These are phyloP conservation scores for Synergus umbraculus DNA, from an alignment of 2,888 invertebrate genomes.

Conservation along the genomic window DNA sequence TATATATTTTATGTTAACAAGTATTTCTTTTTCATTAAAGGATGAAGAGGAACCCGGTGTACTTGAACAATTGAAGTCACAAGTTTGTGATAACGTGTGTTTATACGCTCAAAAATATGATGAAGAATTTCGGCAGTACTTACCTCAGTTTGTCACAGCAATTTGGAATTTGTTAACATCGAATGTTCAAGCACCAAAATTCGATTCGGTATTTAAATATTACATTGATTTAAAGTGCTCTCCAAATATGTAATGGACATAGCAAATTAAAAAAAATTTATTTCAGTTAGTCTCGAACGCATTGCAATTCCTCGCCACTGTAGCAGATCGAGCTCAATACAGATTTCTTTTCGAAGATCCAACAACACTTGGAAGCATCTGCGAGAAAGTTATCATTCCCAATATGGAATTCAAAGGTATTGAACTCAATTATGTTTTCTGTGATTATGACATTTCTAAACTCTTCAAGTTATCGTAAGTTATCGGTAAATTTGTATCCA, in stretches of 20 bases:
- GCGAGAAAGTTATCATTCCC: constrained; percentile 98
- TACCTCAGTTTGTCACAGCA: constrained; percentile 94
- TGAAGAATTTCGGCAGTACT: constrained; percentile 95
- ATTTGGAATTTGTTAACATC: constrained; percentile 94
- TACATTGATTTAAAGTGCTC: too few relatives aligned
- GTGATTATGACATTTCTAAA: background rate
- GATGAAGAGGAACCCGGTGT: constrained; percentile 92
- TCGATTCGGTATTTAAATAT: constrained; percentile 86
- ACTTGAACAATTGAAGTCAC: constrained; percentile 93
- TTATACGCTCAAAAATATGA: constrained; percentile 98
- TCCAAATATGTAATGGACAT: too few relatives aligned
- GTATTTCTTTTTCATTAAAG: constrained; percentile 75
- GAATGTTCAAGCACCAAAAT: constrained; percentile 91
- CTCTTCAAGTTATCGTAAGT: too few relatives aligned
- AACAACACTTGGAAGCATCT: constrained; percentile 91
- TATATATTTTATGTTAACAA: background rate
- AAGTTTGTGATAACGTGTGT: constrained; percentile 96
- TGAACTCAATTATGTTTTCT: constrained; percentile 15
- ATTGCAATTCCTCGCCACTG: constrained; percentile 94
- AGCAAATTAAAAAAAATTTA: background rate
- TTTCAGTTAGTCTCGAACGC: constrained; percentile 96
- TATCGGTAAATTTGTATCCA: too few relatives aligned
- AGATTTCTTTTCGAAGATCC: constrained; percentile 92
- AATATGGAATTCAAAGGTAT: constrained; percentile 97
- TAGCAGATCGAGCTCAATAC: constrained; percentile 94